Percentiles rank a stretch among this genome's conserved stretches.
Conservation (phyloP, 2,113 vertebrate species). For the Rhipidura dahli region DNA sequence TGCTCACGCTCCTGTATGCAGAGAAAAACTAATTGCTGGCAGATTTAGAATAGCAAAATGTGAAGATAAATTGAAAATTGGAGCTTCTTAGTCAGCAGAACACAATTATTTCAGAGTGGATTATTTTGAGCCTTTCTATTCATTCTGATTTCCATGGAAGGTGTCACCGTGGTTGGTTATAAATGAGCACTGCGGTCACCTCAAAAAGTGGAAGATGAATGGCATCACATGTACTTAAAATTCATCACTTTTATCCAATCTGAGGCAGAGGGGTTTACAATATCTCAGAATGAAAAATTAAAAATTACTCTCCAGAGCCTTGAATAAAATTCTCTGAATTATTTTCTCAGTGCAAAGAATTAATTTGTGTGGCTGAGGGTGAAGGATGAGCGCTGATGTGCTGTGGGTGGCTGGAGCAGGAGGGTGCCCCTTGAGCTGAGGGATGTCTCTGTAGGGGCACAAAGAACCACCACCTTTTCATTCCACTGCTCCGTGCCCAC, state of each 20-base stretch:
- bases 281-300: neutral
- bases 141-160: neutral
- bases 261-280: neutral
- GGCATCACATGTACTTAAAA: neutral
- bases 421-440: fast-evolving
- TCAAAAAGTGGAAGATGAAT: neutral
- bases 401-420: neutral
- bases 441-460: fast-evolving
- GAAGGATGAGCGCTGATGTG: neutral
- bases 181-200: neutral
- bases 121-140: neutral
- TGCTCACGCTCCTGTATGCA: fast-evolving
- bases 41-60: neutral
- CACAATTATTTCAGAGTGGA: neutral
- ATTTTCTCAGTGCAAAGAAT: neutral
- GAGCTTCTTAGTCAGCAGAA: neutral
- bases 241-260: neutral
- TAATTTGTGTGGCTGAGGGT: neutral
- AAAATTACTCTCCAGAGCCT: neutral
- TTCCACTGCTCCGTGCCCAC: fast-evolving
- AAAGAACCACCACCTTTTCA: fast-evolving
- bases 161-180: neutral
- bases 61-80: neutral
- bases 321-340: neutral
- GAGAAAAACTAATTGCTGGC: neutral